Evolutionary conservation across 2,888 invertebrate species (phyloP).

Genomic region (Lepetodrilus schrolli): DNA sequence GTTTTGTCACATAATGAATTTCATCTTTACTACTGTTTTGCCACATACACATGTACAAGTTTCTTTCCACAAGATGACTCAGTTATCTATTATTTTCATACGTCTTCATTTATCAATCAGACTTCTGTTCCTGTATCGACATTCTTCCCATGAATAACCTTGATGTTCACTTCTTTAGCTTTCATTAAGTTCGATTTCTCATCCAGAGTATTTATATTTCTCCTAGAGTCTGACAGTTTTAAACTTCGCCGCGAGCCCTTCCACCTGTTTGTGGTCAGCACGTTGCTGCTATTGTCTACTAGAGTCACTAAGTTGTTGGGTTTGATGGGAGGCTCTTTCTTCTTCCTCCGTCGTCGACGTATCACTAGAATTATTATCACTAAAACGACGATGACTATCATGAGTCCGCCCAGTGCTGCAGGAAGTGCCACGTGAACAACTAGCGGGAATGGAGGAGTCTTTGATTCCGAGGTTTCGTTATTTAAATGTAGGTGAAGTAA

Average conservation of each 20-base stretch:
- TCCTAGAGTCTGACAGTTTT: constrained; percentile 21
- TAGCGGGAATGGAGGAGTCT: background rate
- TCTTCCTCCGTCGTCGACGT: constrained; percentile 31
- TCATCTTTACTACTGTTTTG: no score
- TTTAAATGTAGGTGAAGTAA: constrained; percentile 22
- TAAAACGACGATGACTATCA: constrained; percentile 28
- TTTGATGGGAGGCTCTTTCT: constrained; percentile 31
- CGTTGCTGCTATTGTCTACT: background rate
- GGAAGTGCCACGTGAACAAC: constrained; percentile 22
- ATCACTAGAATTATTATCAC: constrained; percentile 30
- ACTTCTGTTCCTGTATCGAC: constrained; percentile 44
- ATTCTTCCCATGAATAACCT: constrained; percentile 32
- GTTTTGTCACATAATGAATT: no score
- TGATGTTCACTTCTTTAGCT: constrained; percentile 40
- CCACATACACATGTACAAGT: no score
- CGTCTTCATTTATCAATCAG: constrained; percentile 33
- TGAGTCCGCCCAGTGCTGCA: constrained; percentile 16
- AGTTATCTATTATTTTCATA: no score
- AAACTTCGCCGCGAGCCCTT: constrained; percentile 15
- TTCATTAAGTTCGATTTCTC: constrained; percentile 39
- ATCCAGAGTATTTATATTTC: background rate
- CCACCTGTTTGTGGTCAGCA: constrained; percentile 27
- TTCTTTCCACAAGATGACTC: no score
- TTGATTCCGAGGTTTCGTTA: background rate
- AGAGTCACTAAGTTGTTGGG: constrained; percentile 29